A percentile compares a stretch with the other conserved stretches of the same genome.
These are phyloP conservation scores for Echeneis naucrates DNA, from an alignment of 2,797 vertebrate genomes.

Conservation along the genomic window DNA sequence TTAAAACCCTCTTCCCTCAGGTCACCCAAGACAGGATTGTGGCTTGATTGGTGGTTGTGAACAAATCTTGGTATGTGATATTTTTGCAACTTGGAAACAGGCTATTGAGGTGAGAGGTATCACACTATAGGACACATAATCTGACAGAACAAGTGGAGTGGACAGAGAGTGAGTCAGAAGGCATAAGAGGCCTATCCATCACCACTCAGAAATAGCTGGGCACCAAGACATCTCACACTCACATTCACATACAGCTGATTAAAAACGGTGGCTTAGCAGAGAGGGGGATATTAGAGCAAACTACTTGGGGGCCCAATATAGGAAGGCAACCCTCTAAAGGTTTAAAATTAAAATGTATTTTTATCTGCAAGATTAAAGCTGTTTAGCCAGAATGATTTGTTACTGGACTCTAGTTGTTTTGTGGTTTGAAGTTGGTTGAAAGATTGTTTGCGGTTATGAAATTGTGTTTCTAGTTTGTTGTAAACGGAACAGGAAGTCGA, in stretches of 20 bases:
- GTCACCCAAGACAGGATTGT: constrained; percentile 13
- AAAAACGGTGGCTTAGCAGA: not conserved
- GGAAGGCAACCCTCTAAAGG: not conserved
- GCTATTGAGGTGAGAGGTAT: constrained; percentile 22
- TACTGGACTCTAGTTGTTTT: not conserved
- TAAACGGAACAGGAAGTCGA: not conserved
- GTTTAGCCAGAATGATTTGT: not conserved
- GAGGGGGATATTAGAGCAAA: not conserved
- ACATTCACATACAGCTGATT: not conserved
- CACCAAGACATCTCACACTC: constrained; percentile 17
- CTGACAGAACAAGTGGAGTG: constrained; percentile 35
- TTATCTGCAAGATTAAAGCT: not conserved
- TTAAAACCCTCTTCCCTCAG: not conserved
- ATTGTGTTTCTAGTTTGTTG: no score
- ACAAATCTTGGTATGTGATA: not conserved
- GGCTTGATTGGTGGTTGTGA: constrained; percentile 29
- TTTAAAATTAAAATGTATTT: not conserved
- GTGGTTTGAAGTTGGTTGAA: not conserved
- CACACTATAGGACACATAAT: constrained; percentile 17
- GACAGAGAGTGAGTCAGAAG: constrained; percentile 56
- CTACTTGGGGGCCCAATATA: not conserved
- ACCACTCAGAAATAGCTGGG: constrained; percentile 43
- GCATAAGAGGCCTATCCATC: constrained; percentile 52
- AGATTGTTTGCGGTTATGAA: no score
- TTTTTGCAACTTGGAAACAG: constrained; percentile 31